A percentile compares a stretch with the other conserved stretches of the same genome.
Conservation (phyloP, 2,113 vertebrate genomes). For the Seriola aureovittata region DNA sequence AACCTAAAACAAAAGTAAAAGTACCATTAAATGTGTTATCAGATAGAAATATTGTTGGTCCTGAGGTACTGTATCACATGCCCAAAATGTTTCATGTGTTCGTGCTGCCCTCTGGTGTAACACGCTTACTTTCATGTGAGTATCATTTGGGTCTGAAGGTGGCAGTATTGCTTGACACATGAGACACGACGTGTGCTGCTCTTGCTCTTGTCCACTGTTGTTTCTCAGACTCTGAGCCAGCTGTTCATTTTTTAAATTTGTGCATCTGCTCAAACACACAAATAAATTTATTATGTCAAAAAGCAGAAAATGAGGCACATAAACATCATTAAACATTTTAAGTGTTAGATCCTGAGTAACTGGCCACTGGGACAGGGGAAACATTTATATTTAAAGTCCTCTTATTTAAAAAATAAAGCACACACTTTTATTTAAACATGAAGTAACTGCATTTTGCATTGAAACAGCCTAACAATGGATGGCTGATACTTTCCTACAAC, state of each 20-base stretch:
- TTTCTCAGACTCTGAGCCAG: neutral
- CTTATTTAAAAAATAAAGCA: neutral
- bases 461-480: neutral
- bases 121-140: neutral
- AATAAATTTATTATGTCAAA: neutral
- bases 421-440: neutral
- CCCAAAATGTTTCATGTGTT: neutral
- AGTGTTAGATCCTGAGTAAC: too few species aligned
- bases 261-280: neutral
- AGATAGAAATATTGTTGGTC: neutral
- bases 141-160: conserved; percentile 23
- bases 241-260: too few species aligned
- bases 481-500: neutral
- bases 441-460: neutral
- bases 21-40: neutral
- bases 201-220: neutral
- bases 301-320: neutral
- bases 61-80: neutral
- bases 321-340: neutral
- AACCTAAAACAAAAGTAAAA: neutral
- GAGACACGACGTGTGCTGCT: neutral
- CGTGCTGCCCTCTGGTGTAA: conserved; percentile 58
- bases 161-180: conserved; percentile 29
- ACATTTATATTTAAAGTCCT: neutral
- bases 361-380: neutral